Evolutionary conservation across 1,140 invertebrate species (phyloP), one percentile per base, ranked within the genome.

Genomic region (Yoshiicerus persimilis): DNA sequence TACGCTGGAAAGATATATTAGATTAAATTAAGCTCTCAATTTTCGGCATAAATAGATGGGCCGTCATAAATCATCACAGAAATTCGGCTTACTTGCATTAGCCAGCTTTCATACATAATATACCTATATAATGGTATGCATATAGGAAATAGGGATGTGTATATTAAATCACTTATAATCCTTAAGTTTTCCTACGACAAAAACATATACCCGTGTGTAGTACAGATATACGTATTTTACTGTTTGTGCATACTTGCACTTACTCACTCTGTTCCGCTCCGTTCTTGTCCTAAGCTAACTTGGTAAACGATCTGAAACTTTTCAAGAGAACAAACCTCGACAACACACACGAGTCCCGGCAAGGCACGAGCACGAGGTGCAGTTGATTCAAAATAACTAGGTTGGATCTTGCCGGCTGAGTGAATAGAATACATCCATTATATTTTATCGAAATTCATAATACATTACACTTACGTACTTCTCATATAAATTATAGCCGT

Each of bases 11-110:
- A 84, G 80, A 87, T 87, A 87, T 62, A 87, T 87, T 87, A 47
- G 87, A 87, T 87, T 84, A 84, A 84, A 87, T 87, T 87, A 87
- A 87, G 87, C 87, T 84, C 80, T 84, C 87, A 87, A 84, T 87
- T 87, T 87, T 84, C 77, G 87, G 77, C 87, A 87, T 87, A 87
- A 84, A 87, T 87, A 87, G 80, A 87, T 87, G 87, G 62, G 77
- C 41, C 13, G 56, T 39, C 77, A 87, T 87, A 87, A 87, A 87
- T 87, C 87, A 87, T 84, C 83, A 66, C 20, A 80, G 75, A 80
- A 80, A 80, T 80, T 80, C 32, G 75, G 75, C 34, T 80, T 80
- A 80, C 34, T 80, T 80, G 20, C 75, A 38, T 80, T 80, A 80
- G 13, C 62, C 13, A 66, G 20, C 75, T 36, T 56, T 16, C 47